Evolutionary conservation across 2,113 vertebrate genomes (phyloP).

Genomic region (Chloroceryle aenea): DNA sequence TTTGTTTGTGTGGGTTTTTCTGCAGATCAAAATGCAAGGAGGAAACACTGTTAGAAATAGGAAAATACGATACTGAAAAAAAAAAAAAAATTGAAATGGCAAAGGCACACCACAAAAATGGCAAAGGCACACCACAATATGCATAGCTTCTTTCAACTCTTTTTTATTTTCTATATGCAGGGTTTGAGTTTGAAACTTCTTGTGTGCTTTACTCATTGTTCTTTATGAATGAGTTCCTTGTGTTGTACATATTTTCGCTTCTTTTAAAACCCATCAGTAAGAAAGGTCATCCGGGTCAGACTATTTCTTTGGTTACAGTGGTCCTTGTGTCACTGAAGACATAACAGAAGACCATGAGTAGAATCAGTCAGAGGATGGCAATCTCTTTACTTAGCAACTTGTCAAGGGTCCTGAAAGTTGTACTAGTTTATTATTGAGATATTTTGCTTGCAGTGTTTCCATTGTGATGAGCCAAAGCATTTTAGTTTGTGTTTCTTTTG

Average conservation of each 20-base stretch:
- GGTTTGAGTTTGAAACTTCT: not conserved
- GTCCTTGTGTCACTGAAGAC: not conserved
- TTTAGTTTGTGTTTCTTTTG: not conserved
- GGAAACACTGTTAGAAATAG: slow-evolving; percentile 21
- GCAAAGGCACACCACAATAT: not conserved
- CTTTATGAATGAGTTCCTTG: not conserved
- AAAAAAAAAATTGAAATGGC: not conserved
- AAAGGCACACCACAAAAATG: not conserved
- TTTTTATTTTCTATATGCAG: not conserved
- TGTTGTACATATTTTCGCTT: not conserved
- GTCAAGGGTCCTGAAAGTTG: not conserved
- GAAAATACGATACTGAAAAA: slow-evolving; percentile 38
- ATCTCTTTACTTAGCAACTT: not conserved
- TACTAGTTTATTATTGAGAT: not conserved
- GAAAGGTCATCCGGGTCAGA: not conserved
- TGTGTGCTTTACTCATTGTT: not conserved
- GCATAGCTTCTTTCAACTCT: not conserved
- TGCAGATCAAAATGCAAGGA: not conserved
- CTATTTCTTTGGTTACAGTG: not conserved
- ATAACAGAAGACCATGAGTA: not conserved
- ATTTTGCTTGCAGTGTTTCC: not conserved
- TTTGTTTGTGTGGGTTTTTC: slow-evolving; percentile 54
- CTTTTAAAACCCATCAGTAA: not conserved
- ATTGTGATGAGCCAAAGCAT: not conserved
- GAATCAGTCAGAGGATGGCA: not conserved